Conservation (phyloP, 2,113 vertebrate species). For the Mesitornis unicolor region DNA sequence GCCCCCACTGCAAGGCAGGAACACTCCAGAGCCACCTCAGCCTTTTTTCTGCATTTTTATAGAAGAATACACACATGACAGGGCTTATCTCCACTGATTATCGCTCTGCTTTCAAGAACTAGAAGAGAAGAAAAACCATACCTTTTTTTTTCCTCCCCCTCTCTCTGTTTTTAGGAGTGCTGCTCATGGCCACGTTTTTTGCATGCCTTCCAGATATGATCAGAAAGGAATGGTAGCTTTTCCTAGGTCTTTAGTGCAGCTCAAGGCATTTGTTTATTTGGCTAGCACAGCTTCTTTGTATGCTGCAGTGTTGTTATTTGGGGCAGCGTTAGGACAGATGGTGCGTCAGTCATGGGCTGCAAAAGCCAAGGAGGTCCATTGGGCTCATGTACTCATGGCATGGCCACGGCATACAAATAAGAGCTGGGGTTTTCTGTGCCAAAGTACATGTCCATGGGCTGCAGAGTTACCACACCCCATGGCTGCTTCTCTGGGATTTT, state of each 20-base stretch:
- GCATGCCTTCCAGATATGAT: background rate
- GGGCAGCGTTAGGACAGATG: background rate
- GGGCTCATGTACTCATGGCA: background rate
- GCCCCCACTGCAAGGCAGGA: background rate
- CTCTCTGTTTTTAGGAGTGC: background rate
- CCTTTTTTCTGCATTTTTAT: background rate
- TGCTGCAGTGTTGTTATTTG: background rate
- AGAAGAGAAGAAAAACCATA: background rate
- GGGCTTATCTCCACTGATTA: background rate
- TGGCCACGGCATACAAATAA: accelerated
- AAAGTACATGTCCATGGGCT: accelerated
- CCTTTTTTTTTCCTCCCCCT: background rate
- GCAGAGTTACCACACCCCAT: background rate
- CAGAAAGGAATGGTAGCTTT: background rate
- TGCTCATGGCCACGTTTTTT: background rate
- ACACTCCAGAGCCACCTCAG: background rate
- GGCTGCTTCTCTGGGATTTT: background rate
- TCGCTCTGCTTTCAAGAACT: background rate
- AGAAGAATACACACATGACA: background rate
- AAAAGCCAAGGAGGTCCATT: background rate
- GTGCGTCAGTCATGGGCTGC: background rate
- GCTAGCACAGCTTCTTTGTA: background rate
- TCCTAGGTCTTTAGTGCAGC: background rate
- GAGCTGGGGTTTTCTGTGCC: background rate
- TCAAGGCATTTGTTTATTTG: background rate